Evolutionary conservation across 2,113 vertebrate genomes (phyloP), one percentile per base, ranked within the genome.

Genomic region (Vombatus ursinus): DNA sequence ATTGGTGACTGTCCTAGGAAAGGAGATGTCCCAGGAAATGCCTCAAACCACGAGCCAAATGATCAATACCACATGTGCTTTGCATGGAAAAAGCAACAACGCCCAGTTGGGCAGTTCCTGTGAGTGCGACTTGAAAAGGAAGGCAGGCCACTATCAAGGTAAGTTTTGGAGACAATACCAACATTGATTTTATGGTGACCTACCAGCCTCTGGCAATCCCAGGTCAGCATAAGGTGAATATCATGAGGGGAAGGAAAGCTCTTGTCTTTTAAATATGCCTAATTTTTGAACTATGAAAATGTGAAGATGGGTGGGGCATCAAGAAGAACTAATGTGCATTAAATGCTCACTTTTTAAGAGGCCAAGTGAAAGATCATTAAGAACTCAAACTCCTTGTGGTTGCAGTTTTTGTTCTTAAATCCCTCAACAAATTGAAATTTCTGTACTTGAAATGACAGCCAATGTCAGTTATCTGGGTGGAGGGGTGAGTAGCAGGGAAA

Each of bases 121-220:
- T 53, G 37, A 9, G 8, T 77, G 94, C 94, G 90, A 92, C 8
- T 90, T 16, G 93, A 94, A 95, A 94, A 26, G 0, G 92, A 97
- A 90, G 94, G 93, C n/a, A 90, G 2, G 77, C 93, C 0, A 89
- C 96, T 51, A 49, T 44, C 96, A 61, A 96, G 98, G 98, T 98
- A 94, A 97, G 98, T 98, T 95, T 84, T 84, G 68, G 19, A 3
- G 31, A 26, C 16, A 31, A n/a, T 57, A 57, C 44, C 37, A 84
- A 6, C 12, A 61, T 28, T 0, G 7, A 31, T 51, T 23, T 23
- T 25, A 95, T 50, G 48, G 50, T 89, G 84, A 92, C 53, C 47
- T 91, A 50, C 93, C 90, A 94, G 26, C 8, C 25, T 8, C 90
- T 93, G 90, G 49, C n/a, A 90, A 93, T 95, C 92, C 57, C 7